Evolutionary conservation across 2,888 invertebrate species (phyloP), one percentile per base, ranked within the genome.

Genomic region (Bombylius discolor): DNA sequence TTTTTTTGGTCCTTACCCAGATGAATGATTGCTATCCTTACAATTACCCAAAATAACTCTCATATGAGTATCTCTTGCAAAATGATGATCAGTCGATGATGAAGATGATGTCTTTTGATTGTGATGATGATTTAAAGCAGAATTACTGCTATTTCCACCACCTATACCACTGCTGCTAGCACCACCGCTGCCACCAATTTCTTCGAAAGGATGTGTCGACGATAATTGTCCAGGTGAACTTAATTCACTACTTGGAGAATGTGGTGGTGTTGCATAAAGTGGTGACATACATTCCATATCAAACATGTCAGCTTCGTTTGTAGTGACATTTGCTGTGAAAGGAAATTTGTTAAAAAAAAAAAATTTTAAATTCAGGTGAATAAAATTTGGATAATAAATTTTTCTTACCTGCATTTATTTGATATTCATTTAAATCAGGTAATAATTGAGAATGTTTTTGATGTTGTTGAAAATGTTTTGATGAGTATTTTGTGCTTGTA

Each of bases 51-150:
- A 74, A 64, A 92, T 92, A 62, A 92, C 92, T 61, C 90, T 78
- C 91, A 92, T 92, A 67, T 92, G 92, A 0, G 91, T 90, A 69
- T 92, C 91, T n/a, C 91, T 77, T 54, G 87, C 87, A 76, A 89
- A 90, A 69, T 90, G 90, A 44, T 85, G 86, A 71, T 90, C 89
- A 0, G 87, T 79, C 68, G 80, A 65, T 67, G 62, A 61, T 33
- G 69, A 60, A 59, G 71, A 69, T 49, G 51, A 57, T 55, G 39
- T 55, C 49, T 42, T 48, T 34, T n/a, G 51, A 34, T 12, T 31
- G 23, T 31, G 45, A 33, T 65, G 64, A 39, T 63, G 61, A 23
- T 59, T 61, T 51, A 62, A 59, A 47, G 61, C 58, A 7, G 58
- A 55, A 33, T 53, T 56, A 32, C 47, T 53, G 5, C 54, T 52